Evolutionary conservation across 2,888 invertebrate genomes (phyloP).

Genomic region (Sphaerolaimus hirsutus): DNA sequence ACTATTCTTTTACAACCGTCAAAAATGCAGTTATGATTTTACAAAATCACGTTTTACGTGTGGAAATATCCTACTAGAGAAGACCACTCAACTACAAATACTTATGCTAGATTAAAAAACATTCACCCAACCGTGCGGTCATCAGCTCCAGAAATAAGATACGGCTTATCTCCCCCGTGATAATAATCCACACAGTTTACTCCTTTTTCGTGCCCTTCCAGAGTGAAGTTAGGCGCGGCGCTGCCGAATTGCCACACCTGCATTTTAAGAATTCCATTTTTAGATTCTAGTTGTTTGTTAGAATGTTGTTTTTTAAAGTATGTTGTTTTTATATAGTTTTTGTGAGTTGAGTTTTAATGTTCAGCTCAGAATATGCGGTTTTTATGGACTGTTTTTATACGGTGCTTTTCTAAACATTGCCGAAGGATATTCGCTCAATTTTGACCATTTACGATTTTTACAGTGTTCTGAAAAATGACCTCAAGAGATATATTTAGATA

Average conservation of each 20-base stretch:
- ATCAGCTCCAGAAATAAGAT: slow-evolving; percentile 91
- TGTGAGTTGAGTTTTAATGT: not conserved
- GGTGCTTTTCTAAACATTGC: no score
- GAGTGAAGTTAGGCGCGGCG: slow-evolving; percentile 80
- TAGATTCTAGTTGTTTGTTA: no score
- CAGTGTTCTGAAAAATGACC: not conserved
- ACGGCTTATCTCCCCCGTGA: slow-evolving; percentile 94
- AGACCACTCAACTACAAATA: no score
- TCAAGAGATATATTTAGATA: not conserved
- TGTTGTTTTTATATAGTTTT: not conserved
- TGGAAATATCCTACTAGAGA: no score
- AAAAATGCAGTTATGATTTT: no score
- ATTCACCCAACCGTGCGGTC: slow-evolving; percentile 49
- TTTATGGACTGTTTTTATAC: no score
- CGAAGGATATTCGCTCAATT: no score
- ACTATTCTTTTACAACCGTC: no score
- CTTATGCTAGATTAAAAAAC: no score
- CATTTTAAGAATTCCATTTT: not conserved
- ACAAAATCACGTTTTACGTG: no score
- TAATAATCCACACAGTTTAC: slow-evolving; percentile 98
- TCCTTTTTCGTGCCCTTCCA: slow-evolving; percentile 90
- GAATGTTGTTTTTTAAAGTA: no score
- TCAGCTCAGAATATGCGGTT: no score
- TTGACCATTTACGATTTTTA: not conserved
- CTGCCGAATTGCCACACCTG: slow-evolving; percentile 93